These are phyloP conservation scores for Glomeris marginata DNA, from an alignment of 2,888 invertebrate genomes.

Conservation along the genomic window DNA sequence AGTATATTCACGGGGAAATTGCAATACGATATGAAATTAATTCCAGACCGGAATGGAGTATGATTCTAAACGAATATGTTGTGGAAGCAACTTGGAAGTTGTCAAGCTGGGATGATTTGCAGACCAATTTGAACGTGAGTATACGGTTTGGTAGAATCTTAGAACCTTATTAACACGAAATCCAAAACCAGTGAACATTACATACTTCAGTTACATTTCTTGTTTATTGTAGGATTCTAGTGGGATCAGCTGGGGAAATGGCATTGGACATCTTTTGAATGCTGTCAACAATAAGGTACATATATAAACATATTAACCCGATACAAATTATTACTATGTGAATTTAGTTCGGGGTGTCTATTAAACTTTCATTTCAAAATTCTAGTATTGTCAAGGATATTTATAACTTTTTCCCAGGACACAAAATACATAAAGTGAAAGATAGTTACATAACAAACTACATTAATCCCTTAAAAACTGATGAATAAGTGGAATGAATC, in stretches of 20 bases:
- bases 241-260: conserved; percentile 47
- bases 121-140: conserved; percentile 24
- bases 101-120: conserved; percentile 64
- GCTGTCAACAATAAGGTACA: conserved; percentile 26
- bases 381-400: conserved; percentile 5
- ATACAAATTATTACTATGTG: too few relatives aligned
- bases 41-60: conserved; percentile 18
- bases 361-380: too few relatives aligned
- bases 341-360: too few relatives aligned
- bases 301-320: neutral
- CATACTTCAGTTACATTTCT: neutral
- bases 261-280: conserved; percentile 54
- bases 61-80: conserved; percentile 42
- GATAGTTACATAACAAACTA: too few relatives aligned
- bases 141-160: neutral
- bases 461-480: too few relatives aligned
- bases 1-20: conserved; percentile 5
- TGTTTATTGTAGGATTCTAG: conserved; percentile 11
- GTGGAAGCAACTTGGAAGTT: conserved; percentile 81
- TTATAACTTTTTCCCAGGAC: too few relatives aligned
- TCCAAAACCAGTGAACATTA: too few relatives aligned
- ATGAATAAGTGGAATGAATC: too few relatives aligned
- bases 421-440: too few relatives aligned
- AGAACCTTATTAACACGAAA: too few relatives aligned
- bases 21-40: neutral